A percentile compares a stretch with the other conserved stretches of the same genome.
These are phyloP conservation scores for Charanyca ferruginea DNA, from an alignment of 2,888 invertebrate species.

Conservation along the genomic window DNA sequence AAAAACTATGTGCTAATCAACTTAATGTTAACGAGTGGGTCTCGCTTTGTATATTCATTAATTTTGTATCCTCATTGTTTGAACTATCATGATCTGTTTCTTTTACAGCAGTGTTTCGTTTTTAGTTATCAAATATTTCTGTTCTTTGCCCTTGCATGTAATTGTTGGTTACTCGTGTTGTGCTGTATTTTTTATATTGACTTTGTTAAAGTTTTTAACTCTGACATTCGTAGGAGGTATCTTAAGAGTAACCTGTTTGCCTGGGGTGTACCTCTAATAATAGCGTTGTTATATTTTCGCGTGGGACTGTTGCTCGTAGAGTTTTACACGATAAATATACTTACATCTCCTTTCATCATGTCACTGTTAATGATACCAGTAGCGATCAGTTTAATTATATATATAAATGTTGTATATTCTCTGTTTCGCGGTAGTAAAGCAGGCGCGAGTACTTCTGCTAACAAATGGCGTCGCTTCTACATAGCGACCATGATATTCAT, in stretches of 20 bases:
- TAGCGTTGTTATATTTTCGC: neutral
- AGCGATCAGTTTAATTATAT: neutral
- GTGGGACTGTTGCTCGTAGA: neutral
- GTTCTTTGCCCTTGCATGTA: neutral
- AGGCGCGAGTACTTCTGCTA: neutral
- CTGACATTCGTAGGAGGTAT: constrained; percentile 24
- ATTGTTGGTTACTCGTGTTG: constrained; percentile 2
- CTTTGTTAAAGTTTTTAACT: constrained; percentile 18
- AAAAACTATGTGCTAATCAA: constrained; percentile 19
- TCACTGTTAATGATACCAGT: neutral
- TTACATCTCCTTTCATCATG: neutral
- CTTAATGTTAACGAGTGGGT: neutral
- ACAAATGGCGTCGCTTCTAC: constrained; percentile 14
- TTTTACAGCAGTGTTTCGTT: too few relatives aligned
- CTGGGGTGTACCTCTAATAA: constrained; percentile 29
- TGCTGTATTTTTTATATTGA: neutral
- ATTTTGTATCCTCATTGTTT: too few relatives aligned
- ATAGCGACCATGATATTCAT: constrained; percentile 4
- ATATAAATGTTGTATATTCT: constrained; percentile 1
- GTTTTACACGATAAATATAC: too few relatives aligned
- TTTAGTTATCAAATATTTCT: neutral
- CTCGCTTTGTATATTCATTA: too few relatives aligned
- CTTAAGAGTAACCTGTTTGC: constrained; percentile 28
- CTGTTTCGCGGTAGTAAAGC: neutral
- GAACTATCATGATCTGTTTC: too few relatives aligned